Evolutionary conservation across 2,797 vertebrate genomes (phyloP).

Genomic region (Steatocranus sp.): DNA sequence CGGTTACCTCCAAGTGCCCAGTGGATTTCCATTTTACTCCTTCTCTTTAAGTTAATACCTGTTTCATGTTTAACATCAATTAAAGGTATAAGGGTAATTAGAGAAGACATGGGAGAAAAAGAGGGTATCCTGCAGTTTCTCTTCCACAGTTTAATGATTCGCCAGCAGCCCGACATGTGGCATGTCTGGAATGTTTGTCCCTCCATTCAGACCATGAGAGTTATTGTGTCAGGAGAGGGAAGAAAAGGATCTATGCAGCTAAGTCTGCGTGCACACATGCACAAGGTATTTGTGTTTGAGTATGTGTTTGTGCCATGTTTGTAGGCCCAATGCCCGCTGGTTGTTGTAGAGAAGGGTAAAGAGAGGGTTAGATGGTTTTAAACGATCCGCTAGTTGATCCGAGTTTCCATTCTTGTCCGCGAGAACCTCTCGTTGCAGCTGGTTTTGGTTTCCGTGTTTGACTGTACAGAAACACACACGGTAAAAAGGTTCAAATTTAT

Average conservation of each 20-base stretch:
- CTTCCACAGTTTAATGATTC: slow-evolving; percentile 80
- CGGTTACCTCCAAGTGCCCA: slow-evolving; percentile 39
- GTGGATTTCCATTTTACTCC: slow-evolving; percentile 47
- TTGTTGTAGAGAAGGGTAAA: slow-evolving; percentile 48
- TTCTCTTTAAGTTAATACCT: slow-evolving; percentile 65
- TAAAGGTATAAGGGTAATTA: slow-evolving; percentile 77
- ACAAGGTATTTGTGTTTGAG: slow-evolving; percentile 27
- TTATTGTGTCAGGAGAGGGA: slow-evolving; percentile 73
- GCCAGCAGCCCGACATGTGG: slow-evolving; percentile 78
- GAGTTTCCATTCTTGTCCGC: slow-evolving; percentile 24
- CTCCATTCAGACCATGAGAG: slow-evolving; percentile 72
- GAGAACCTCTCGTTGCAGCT: slow-evolving; percentile 55
- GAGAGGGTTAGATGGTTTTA: slow-evolving; percentile 53
- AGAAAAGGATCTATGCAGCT: slow-evolving; percentile 62
- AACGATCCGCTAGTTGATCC: slow-evolving; percentile 54
- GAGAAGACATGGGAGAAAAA: slow-evolving; percentile 73
- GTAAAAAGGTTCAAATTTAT: slow-evolving; percentile 57
- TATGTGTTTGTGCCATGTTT: slow-evolving; percentile 51
- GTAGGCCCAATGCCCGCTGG: slow-evolving; percentile 50
- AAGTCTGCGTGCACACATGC: slow-evolving; percentile 37
- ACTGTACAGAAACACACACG: slow-evolving; percentile 48
- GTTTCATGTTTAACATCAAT: slow-evolving; percentile 79
- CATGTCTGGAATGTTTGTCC: slow-evolving; percentile 81
- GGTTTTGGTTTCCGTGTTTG: slow-evolving; percentile 73
- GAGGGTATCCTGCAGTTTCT: slow-evolving; percentile 73